Evolutionary conservation across 2,797 vertebrate species (phyloP).

Genomic region (Decapterus maruadsi): DNA sequence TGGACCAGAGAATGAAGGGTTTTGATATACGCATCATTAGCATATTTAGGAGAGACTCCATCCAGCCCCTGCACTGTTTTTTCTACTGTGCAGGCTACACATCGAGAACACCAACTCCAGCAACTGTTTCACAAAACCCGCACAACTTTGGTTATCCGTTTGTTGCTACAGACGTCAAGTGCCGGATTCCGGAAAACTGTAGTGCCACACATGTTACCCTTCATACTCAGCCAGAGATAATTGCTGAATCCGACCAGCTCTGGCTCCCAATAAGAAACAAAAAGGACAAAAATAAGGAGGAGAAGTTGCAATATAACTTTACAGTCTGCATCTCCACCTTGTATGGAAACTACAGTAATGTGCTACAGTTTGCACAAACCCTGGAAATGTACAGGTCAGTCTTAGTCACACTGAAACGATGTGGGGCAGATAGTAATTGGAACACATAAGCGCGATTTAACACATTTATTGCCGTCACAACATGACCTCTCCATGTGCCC

Average conservation of each 20-base stretch:
- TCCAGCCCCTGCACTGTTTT: constrained; percentile 64
- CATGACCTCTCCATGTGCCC: too few relatives aligned
- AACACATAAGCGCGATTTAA: too few relatives aligned
- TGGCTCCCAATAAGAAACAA: constrained; percentile 71
- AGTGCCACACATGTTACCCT: constrained; percentile 44
- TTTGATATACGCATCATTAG: constrained; percentile 68
- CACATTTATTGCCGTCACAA: too few relatives aligned
- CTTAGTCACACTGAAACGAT: too few relatives aligned
- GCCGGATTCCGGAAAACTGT: constrained; percentile 65
- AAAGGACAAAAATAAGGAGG: not conserved
- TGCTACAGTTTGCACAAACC: constrained; percentile 78
- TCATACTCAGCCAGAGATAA: not conserved
- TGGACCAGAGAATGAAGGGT: constrained; percentile 53
- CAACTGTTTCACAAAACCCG: constrained; percentile 36
- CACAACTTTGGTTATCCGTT: constrained; percentile 76
- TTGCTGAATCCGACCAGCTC: fast-evolving
- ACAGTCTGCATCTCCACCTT: constrained; percentile 78
- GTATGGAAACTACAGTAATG: constrained; percentile 76
- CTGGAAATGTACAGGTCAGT: constrained; percentile 80
- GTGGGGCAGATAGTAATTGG: too few relatives aligned
- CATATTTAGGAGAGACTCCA: constrained; percentile 67
- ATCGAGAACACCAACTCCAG: not conserved
- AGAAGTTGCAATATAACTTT: constrained; percentile 57
- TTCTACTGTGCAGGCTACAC: constrained; percentile 55
- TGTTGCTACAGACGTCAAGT: constrained; percentile 71